phyloP scores from a whole-genome alignment of 2,113 vertebrate genomes.

The Clarias gariepinus region DNA sequence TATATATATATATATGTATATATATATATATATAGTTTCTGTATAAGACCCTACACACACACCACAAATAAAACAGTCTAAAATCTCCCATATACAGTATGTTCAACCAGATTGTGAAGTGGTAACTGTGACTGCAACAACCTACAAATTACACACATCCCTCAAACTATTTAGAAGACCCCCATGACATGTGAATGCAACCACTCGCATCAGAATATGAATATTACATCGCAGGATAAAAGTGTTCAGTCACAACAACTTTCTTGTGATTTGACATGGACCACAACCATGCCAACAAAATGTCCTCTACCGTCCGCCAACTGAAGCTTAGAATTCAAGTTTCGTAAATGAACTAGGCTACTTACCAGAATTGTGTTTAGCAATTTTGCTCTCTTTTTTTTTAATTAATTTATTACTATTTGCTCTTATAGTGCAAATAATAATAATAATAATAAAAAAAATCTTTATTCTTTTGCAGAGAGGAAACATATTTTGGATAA shows the following conservation, averaged over 20 bases:
- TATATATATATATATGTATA: too few relatives aligned
- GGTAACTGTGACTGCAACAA: background rate
- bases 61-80: background rate
- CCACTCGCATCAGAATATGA: too few relatives aligned
- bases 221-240: background rate
- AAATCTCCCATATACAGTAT: background rate
- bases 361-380: background rate
- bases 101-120: background rate
- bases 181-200: background rate
- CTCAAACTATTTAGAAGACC: background rate
- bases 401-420: background rate
- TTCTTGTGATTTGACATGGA: background rate
- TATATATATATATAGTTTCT: background rate
- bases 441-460: too few relatives aligned
- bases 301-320: background rate
- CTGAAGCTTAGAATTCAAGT: background rate
- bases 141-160: background rate
- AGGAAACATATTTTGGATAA: conserved; percentile 82
- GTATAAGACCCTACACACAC: background rate
- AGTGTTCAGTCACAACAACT: background rate
- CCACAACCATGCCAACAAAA: background rate
- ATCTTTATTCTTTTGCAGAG: conserved; percentile 53
- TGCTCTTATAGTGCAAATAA: conserved; percentile 11
- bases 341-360: background rate
- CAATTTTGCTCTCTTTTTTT: background rate